Conservation (phyloP, 2,113 vertebrate species). For the Lophius piscatorius region DNA sequence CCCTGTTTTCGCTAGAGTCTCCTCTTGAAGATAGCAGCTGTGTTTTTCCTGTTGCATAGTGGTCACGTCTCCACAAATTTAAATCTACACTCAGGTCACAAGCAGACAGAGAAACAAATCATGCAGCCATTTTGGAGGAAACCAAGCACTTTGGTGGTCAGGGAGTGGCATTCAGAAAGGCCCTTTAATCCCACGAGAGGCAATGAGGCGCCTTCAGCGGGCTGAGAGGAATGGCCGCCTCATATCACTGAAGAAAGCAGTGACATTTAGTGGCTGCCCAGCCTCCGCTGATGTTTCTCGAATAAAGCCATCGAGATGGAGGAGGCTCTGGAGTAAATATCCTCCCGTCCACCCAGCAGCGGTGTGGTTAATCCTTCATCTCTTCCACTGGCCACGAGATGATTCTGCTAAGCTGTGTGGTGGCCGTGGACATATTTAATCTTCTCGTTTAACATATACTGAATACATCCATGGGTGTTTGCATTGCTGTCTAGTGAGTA, state of each 20-base stretch:
- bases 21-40: no score
- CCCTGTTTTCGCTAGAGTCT: no score
- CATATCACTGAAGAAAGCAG: slow-evolving; percentile 50
- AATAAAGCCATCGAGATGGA: slow-evolving; percentile 48
- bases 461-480: background rate
- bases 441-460: slow-evolving; percentile 2
- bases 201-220: slow-evolving; percentile 33
- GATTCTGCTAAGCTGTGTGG: background rate
- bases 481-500: slow-evolving; percentile 1
- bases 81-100: slow-evolving; percentile 15
- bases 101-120: slow-evolving; percentile 38
- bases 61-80: no score
- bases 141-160: slow-evolving; percentile 16
- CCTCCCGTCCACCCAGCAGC: slow-evolving; percentile 29
- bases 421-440: background rate
- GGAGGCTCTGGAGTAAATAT: slow-evolving; percentile 53
- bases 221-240: slow-evolving; percentile 44
- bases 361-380: slow-evolving; percentile 46
- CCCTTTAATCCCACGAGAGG: slow-evolving; percentile 46
- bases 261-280: slow-evolving; percentile 71
- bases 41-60: no score
- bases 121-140: slow-evolving; percentile 1
- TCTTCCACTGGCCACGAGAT: slow-evolving; percentile 23
- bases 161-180: slow-evolving; percentile 61
- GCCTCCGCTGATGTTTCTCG: slow-evolving; percentile 39